phyloP scores from a whole-genome alignment of 1,140 invertebrate genomes.

The Bombus vancouverensis region DNA sequence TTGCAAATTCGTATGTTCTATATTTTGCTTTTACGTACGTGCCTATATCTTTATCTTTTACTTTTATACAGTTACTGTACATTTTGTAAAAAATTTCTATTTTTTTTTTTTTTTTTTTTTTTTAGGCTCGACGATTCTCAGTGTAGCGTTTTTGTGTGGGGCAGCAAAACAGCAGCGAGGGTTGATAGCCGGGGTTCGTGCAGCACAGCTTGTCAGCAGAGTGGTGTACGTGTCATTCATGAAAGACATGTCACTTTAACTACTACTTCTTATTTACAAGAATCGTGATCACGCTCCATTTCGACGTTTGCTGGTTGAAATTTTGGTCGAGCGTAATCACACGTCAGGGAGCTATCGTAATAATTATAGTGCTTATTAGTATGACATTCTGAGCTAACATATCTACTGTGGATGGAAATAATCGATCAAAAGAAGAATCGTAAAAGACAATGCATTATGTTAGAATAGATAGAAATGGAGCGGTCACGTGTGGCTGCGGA shows the following conservation, averaged over 20 bases:
- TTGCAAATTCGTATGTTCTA: background rate
- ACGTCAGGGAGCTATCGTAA: background rate
- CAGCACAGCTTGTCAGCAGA: conserved; percentile 83
- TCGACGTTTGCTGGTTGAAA: conserved; percentile 25
- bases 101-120: background rate
- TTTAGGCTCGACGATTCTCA: conserved; percentile 65
- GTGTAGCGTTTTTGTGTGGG: conserved; percentile 81
- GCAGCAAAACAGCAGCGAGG: conserved; percentile 82
- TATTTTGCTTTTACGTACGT: background rate
- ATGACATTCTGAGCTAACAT: too few relatives aligned
- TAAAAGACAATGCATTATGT: background rate
- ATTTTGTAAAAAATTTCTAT: too few relatives aligned
- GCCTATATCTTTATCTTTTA: conserved; percentile 5
- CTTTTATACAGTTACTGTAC: background rate
- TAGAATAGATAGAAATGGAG: conserved; percentile 56
- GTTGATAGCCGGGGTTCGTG: conserved; percentile 82
- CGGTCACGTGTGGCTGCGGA: conserved; percentile 61
- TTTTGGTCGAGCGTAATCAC: conserved; percentile 18
- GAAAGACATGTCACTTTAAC: conserved; percentile 76
- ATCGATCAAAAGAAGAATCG: too few relatives aligned
- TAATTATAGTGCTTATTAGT: too few relatives aligned
- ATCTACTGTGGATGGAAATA: too few relatives aligned
- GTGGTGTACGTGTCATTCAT: conserved; percentile 81
- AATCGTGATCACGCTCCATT: conserved; percentile 72
- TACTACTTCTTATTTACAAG: conserved; percentile 79